Conservation (phyloP, 2,113 vertebrate genomes). For the Corapipo altera region DNA sequence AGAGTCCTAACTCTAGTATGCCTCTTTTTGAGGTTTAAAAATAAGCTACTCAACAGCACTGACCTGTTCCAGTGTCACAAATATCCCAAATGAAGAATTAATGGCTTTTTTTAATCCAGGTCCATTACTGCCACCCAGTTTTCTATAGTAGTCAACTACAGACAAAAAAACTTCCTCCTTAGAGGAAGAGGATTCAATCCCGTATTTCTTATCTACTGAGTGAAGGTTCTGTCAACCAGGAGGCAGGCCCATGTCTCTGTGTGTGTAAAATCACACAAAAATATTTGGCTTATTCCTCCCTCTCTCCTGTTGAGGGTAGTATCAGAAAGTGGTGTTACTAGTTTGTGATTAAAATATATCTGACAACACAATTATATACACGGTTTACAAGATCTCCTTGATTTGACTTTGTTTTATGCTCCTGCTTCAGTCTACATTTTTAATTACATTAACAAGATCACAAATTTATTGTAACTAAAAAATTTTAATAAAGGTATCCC, state of each 20-base stretch:
- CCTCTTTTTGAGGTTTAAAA: not conserved
- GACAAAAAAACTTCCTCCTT: not conserved
- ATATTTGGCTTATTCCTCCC: not conserved
- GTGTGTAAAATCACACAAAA: not conserved
- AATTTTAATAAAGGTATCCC: not conserved
- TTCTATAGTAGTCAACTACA: not conserved
- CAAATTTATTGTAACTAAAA: not conserved
- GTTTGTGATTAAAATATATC: not conserved
- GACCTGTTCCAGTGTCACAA: not conserved
- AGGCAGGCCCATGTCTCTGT: not conserved
- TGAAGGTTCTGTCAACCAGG: not conserved
- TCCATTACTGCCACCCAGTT: fast-evolving
- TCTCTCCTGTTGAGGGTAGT: not conserved
- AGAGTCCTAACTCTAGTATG: not conserved
- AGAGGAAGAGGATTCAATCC: not conserved
- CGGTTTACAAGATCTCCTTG: not conserved
- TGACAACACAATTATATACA: not conserved
- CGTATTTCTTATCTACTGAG: not conserved
- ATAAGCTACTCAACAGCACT: not conserved
- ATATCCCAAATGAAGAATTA: not conserved
- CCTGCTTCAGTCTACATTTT: not conserved
- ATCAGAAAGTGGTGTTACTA: not conserved
- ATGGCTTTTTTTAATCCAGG: not conserved
- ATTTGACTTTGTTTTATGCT: not conserved
- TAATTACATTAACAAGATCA: not conserved